Base-by-base conservation (phyloP, 2,888 invertebrate genomes). In the Tortrix viridana region DNA sequence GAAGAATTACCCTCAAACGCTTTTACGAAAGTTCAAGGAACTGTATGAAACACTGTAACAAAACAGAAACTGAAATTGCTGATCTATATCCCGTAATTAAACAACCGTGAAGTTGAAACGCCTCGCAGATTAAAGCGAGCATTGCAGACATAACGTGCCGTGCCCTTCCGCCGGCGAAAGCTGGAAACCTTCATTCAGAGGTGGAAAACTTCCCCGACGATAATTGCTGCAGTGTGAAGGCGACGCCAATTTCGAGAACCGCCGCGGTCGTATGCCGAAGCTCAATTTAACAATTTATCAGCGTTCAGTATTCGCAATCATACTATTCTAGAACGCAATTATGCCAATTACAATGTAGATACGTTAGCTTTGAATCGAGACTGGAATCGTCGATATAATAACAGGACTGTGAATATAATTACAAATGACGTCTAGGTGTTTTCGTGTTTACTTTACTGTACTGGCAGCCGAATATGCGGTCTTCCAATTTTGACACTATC, bases 151-250 rank as follows among this genome's bases (percentile, higher is more conserved):
- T 58, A 63, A 58, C 63, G 62, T 62, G 62, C 62, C 62, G 46
- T 52, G 57, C 63, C 53, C 63, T 63, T 63, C 63, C 62, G 62
- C 20, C 53, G 75, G 78, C 84, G 82, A 82, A 82, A 76, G 82
- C 69, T 75, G 73, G 55, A 76, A 80, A 79, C 80, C 73, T 74
- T 74, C 69, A 77, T 81, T 83, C 75, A 73, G 75, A 74, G 81
- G 80, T 81, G 77, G 78, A 77, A 84, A 88, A 88, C 83, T 88
- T 88, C 71, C 67, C 77, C 82, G 82, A 72, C 84, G 81, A 84
- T 87, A 87, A 87, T 88, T 88, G 80, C 81, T 80, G 75, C 75
- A 85, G 85, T 85, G 87, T 84, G 84, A 85, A 84, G 78, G 73
- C 74, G 80, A 76, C 79, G 78, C 77, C 78, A 78, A 81, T 79